These are phyloP conservation scores for Heliconius hermathena DNA, from an alignment of 1,140 invertebrate genomes.

Conservation along the genomic window DNA sequence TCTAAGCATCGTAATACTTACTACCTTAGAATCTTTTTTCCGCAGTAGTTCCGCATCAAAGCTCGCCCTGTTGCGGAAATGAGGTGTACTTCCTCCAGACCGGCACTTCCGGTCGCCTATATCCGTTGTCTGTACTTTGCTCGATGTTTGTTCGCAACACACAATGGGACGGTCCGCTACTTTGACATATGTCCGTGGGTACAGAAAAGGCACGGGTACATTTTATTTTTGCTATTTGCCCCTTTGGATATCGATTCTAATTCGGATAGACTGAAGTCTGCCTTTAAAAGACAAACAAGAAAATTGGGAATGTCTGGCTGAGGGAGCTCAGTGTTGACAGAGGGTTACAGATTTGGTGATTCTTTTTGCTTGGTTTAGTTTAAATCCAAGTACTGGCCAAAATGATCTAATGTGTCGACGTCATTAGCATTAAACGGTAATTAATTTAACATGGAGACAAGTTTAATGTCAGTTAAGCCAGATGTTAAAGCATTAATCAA, in stretches of 20 bases:
- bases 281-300: constrained; percentile 2
- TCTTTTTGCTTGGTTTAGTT: background rate
- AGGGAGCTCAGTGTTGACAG: background rate
- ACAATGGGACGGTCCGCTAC: constrained; percentile 9
- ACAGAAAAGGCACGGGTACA: background rate
- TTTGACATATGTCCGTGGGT: constrained; percentile 3
- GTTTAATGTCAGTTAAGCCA: background rate
- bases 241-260: constrained; percentile 5
- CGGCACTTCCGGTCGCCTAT: constrained; percentile 40
- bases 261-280: background rate
- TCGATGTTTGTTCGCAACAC: constrained; percentile 19
- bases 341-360: background rate
- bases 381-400: background rate
- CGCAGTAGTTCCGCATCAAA: constrained; percentile 27
- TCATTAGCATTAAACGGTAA: background rate
- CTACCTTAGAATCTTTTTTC: constrained; percentile 19
- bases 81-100: constrained; percentile 47
- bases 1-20: background rate
- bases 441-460: background rate
- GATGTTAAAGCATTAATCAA: background rate
- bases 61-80: constrained; percentile 33
- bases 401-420: background rate
- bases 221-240: constrained; percentile 8
- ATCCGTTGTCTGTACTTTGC: constrained; percentile 28
- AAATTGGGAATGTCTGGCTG: background rate